phyloP scores from a whole-genome alignment of 2,113 vertebrate species.

The rabbit (Oryctolagus cuniculus) region DNA sequence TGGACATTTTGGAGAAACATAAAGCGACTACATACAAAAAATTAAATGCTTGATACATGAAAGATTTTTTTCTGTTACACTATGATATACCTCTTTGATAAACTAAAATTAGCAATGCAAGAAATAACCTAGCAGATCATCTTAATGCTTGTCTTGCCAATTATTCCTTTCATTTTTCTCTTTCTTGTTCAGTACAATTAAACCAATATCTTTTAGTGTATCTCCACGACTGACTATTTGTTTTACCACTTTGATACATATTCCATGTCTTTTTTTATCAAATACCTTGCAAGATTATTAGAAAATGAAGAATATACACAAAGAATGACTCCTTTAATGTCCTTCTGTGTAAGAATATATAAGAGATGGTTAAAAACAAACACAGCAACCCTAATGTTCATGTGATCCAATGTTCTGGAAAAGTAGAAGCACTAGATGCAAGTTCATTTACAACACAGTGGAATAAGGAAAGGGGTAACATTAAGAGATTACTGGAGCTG shows the following conservation, averaged over 20 bases:
- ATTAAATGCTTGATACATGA: slow-evolving; percentile 60
- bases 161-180: slow-evolving; percentile 64
- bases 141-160: slow-evolving; percentile 53
- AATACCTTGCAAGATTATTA: slow-evolving; percentile 26
- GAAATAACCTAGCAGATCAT: slow-evolving; percentile 61
- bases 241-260: background rate
- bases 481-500: background rate
- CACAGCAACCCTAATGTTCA: background rate
- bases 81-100: slow-evolving; percentile 73
- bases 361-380: background rate
- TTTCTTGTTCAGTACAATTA: background rate
- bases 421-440: background rate
- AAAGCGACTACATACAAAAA: accelerated
- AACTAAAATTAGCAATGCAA: slow-evolving; percentile 70
- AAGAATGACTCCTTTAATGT: background rate
- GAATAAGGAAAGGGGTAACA: background rate
- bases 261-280: background rate
- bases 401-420: background rate
- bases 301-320: background rate
- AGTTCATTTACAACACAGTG: background rate
- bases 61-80: slow-evolving; percentile 68
- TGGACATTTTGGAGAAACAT: slow-evolving; percentile 73
- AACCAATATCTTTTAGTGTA: background rate
- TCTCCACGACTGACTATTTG: background rate
- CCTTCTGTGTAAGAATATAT: background rate